Percentiles rank a stretch among this genome's conserved stretches.
phyloP scores from a whole-genome alignment of 2,888 invertebrate genomes.

The Drosophila borealis region DNA sequence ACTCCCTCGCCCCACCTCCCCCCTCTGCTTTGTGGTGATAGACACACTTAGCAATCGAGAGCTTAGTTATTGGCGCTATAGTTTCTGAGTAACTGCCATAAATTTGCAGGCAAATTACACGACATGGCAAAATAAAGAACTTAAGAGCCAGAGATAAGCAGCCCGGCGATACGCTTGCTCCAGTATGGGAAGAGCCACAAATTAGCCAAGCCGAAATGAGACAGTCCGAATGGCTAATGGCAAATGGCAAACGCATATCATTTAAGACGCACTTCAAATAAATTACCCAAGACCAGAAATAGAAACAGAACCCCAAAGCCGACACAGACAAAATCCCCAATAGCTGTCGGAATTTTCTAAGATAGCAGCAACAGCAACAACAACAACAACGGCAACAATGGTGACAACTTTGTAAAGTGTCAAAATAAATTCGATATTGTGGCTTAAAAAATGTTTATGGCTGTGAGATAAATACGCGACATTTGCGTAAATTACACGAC shows the following conservation, averaged over 20 bases:
- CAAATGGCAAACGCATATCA: constrained; percentile 68
- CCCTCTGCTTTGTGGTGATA: constrained; percentile 18
- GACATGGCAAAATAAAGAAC: constrained; percentile 40
- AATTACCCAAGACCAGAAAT: constrained; percentile 67
- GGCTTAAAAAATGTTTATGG: constrained; percentile 81
- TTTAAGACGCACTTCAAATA: constrained; percentile 74
- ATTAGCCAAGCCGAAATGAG: constrained; percentile 67
- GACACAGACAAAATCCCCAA: constrained; percentile 33
- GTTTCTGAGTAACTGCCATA: constrained; percentile 72
- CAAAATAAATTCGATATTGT: constrained; percentile 81
- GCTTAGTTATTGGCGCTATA: constrained; percentile 59
- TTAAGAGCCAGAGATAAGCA: constrained; percentile 64
- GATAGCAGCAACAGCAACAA: constrained; percentile 57
- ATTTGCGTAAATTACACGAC: constrained; percentile 81
- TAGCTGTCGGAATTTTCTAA: constrained; percentile 53
- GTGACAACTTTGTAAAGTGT: constrained; percentile 80
- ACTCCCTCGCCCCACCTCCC: constrained; percentile 8
- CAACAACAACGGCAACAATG: constrained; percentile 53
- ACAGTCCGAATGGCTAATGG: constrained; percentile 53
- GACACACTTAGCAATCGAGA: constrained; percentile 19
- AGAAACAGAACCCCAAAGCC: constrained; percentile 49
- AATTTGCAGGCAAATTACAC: constrained; percentile 60
- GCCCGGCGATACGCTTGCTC: constrained; percentile 38
- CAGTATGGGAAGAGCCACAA: constrained; percentile 52
- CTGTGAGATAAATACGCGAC: constrained; percentile 78